phyloP scores from a whole-genome alignment of 2,113 vertebrate species.

The Myrmecobius fasciatus region DNA sequence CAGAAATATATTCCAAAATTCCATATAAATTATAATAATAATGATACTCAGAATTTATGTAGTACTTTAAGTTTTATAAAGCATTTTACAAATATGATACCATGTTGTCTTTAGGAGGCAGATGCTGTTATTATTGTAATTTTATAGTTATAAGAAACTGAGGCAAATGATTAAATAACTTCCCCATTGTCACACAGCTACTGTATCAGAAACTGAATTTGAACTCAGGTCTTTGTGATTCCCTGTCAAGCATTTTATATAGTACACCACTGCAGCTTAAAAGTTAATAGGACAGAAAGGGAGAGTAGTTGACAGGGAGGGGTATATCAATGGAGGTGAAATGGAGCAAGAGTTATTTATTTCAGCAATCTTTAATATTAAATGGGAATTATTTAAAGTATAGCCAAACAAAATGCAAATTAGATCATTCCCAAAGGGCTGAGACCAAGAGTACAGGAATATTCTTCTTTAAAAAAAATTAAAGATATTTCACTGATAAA shows the following conservation, averaged over 20 bases:
- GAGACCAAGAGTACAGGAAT: neutral
- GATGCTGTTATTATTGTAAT: neutral
- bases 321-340: neutral
- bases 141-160: neutral
- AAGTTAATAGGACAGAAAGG: neutral
- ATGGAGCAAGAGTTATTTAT: neutral
- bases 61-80: too few species aligned
- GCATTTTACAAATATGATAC: too few species aligned
- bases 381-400: neutral
- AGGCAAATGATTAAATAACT: neutral
- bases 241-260: neutral
- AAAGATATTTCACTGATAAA: neutral
- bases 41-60: too few species aligned
- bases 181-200: neutral
- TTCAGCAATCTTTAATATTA: neutral
- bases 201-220: neutral
- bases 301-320: neutral
- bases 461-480: neutral
- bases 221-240: neutral
- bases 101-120: too few species aligned
- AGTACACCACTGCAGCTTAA: neutral
- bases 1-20: neutral
- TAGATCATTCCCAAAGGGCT: neutral
- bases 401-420: neutral
- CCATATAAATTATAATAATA: neutral